A percentile compares a stretch with the other conserved stretches of the same genome.
phyloP scores from a whole-genome alignment of 2,888 invertebrate genomes.

The Sesamia inferens region DNA sequence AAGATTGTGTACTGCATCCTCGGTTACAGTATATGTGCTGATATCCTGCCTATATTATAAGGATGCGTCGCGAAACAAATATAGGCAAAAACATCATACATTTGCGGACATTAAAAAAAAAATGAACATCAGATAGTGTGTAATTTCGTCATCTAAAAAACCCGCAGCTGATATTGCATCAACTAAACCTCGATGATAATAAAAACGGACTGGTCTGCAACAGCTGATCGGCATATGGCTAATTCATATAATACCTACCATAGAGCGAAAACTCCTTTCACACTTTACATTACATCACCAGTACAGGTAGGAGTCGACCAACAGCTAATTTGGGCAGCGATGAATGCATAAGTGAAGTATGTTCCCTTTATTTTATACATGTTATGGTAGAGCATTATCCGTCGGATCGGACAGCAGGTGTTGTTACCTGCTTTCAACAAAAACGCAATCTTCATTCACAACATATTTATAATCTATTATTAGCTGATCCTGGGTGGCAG shows the following conservation, averaged over 20 bases:
- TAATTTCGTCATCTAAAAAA: conserved; percentile 30
- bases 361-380: neutral
- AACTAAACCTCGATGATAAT: conserved; percentile 27
- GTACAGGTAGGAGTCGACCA: neutral
- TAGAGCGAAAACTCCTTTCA: neutral
- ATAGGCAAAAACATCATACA: too few species aligned
- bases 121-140: conserved; percentile 3
- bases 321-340: conserved; percentile 2
- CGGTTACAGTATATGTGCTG: too few species aligned
- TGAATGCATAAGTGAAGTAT: neutral
- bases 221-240: conserved; percentile 58
- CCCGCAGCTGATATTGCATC: conserved; percentile 40
- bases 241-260: neutral
- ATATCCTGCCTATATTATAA: too few species aligned
- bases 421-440: conserved; percentile 56
- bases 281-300: conserved; percentile 12
- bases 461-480: conserved; percentile 3
- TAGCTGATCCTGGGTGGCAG: conserved; percentile 21
- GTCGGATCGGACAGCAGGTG: conserved; percentile 44
- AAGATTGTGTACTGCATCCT: too few species aligned
- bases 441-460: conserved; percentile 42
- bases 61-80: too few species aligned
- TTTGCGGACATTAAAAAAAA: too few species aligned
- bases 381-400: conserved; percentile 2
- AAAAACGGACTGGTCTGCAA: conserved; percentile 39